These are phyloP conservation scores for Pseudopodoces humilis DNA, from an alignment of 2,113 vertebrate species.

Conservation along the genomic window DNA sequence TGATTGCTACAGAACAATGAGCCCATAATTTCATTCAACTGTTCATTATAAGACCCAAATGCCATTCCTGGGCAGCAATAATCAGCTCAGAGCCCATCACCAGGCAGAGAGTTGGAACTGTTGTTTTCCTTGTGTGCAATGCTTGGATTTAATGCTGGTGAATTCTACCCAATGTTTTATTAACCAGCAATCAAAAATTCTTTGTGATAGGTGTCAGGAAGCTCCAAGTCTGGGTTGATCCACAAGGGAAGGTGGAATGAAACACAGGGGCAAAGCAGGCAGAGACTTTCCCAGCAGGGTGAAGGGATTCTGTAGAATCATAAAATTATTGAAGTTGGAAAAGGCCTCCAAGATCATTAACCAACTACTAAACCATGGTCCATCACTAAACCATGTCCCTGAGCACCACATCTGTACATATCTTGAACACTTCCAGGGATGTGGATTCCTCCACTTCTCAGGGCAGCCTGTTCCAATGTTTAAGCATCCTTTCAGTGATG, in stretches of 20 bases:
- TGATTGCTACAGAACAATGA: conserved; percentile 35
- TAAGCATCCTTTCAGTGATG: background rate
- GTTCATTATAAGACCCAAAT: conserved; percentile 54
- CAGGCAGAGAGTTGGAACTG: background rate
- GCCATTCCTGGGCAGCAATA: conserved; percentile 39
- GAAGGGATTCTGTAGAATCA: background rate
- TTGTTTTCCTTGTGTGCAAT: background rate
- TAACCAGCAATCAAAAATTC: background rate
- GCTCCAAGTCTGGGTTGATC: background rate
- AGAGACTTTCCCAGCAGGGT: background rate
- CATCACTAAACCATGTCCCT: background rate
- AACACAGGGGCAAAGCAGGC: background rate
- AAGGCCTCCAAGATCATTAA: background rate
- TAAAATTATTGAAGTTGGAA: background rate
- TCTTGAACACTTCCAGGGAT: background rate
- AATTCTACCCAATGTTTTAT: background rate
- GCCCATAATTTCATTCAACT: conserved; percentile 52
- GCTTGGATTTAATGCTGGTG: background rate
- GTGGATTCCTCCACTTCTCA: background rate
- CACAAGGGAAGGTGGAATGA: background rate
- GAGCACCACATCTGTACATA: background rate
- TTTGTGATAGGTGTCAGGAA: background rate
- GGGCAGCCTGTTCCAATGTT: background rate
- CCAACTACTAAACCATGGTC: background rate
- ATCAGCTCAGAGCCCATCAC: conserved; percentile 18